Conservation (phyloP, 2,113 vertebrate genomes). For the Podocnemis expansa region DNA sequence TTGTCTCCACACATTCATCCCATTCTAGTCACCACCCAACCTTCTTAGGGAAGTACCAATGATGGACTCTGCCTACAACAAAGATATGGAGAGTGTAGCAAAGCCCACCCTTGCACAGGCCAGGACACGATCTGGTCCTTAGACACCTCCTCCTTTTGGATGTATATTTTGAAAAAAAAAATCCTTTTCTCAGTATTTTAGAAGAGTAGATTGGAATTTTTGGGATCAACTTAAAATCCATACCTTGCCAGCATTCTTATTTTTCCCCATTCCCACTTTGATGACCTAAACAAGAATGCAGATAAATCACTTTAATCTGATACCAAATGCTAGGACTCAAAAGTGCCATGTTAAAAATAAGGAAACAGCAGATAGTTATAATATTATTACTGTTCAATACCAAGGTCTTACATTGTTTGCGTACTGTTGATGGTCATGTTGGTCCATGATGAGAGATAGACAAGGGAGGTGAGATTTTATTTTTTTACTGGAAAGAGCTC, state of each 20-base stretch:
- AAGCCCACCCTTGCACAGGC: background rate
- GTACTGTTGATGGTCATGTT: background rate
- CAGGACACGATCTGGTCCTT: rapidly evolving
- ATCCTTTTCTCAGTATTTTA: background rate
- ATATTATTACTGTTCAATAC: background rate
- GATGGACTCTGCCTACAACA: background rate
- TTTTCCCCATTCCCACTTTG: background rate
- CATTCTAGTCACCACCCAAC: background rate
- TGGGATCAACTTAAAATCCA: background rate
- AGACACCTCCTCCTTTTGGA: background rate
- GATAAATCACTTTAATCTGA: background rate
- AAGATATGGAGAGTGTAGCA: background rate
- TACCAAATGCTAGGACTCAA: background rate
- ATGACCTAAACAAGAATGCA: background rate
- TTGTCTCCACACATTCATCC: background rate
- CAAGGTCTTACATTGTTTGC: background rate
- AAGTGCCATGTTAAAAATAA: background rate
- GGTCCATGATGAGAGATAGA: background rate
- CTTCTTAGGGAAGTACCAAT: background rate
- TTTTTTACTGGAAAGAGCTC: background rate
- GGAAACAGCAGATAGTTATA: rapidly evolving
- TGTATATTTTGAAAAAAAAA: background rate
- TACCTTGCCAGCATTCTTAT: background rate
- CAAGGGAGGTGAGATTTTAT: background rate
- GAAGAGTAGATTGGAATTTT: background rate